phyloP scores from a whole-genome alignment of 2,888 invertebrate species.

The Odontocerum albicorne region DNA sequence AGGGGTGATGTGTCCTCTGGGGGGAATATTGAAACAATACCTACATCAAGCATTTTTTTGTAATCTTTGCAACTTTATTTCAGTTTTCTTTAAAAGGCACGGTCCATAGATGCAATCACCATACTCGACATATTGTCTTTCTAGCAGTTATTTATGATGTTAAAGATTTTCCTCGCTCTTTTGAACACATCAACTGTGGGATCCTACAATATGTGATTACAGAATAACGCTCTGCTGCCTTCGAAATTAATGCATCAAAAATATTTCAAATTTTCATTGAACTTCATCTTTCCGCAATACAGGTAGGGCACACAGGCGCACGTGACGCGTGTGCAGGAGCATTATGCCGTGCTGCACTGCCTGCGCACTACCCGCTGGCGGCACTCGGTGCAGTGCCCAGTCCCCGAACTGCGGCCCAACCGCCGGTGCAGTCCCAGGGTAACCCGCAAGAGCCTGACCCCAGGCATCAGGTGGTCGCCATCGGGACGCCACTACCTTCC shows the following conservation, averaged over 20 bases:
- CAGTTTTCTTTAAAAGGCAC: too few relatives aligned
- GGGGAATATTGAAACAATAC: too few relatives aligned
- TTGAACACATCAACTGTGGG: too few relatives aligned
- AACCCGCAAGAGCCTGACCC: slow-evolving; percentile 86
- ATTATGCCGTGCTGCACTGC: slow-evolving; percentile 94
- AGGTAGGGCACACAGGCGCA: slow-evolving; percentile 60
- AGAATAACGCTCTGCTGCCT: too few relatives aligned
- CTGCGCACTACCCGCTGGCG: slow-evolving; percentile 91
- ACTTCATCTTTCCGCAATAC: not conserved
- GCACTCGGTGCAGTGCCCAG: slow-evolving; percentile 84
- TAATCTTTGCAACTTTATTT: too few relatives aligned
- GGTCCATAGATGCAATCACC: too few relatives aligned
- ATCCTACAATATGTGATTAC: too few relatives aligned
- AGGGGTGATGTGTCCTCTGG: too few relatives aligned
- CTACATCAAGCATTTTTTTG: too few relatives aligned
- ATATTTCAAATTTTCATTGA: not conserved
- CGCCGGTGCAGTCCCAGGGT: slow-evolving; percentile 66
- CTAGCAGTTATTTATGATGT: not conserved
- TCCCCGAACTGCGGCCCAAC: slow-evolving; percentile 79
- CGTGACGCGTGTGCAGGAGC: slow-evolving; percentile 94
- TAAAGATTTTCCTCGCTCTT: not conserved
- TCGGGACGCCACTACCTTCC: slow-evolving; percentile 92
- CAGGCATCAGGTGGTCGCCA: slow-evolving; percentile 94
- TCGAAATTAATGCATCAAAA: not conserved
- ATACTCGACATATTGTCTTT: not conserved